phyloP scores from a whole-genome alignment of 1,140 invertebrate genomes.

The Drosophila varians region DNA sequence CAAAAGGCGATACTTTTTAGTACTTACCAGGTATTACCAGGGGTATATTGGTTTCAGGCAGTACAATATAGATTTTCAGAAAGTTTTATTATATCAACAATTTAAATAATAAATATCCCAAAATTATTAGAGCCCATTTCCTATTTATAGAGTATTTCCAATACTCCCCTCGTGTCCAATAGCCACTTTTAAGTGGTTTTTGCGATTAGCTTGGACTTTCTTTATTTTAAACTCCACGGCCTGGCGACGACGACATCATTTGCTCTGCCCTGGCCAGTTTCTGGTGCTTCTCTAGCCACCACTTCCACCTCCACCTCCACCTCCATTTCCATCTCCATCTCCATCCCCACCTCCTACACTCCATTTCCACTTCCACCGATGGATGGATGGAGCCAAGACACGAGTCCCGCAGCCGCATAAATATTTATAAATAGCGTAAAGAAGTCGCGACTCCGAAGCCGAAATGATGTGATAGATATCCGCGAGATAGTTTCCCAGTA shows the following conservation, averaged over 20 bases:
- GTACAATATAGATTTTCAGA: background rate
- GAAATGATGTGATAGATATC: conserved; percentile 58
- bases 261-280: conserved; percentile 31
- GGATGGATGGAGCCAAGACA: conserved; percentile 20
- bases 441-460: conserved; percentile 46
- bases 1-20: conserved; percentile 2
- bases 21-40: background rate
- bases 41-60: background rate
- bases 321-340: no score
- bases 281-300: no score
- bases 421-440: conserved; percentile 70
- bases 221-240: conserved; percentile 78
- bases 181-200: conserved; percentile 58
- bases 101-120: no score
- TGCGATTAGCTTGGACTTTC: conserved; percentile 41
- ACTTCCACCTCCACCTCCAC: conserved; percentile 2
- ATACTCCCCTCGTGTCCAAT: background rate
- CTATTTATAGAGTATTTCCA: background rate
- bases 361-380: background rate
- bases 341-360: no score
- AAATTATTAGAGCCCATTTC: background rate
- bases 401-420: conserved; percentile 54
- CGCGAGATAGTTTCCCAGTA: conserved; percentile 30
- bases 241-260: conserved; percentile 77
- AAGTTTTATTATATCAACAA: no score